Conservation (phyloP, 2,888 invertebrate species). For the Melipona bicolor region DNA sequence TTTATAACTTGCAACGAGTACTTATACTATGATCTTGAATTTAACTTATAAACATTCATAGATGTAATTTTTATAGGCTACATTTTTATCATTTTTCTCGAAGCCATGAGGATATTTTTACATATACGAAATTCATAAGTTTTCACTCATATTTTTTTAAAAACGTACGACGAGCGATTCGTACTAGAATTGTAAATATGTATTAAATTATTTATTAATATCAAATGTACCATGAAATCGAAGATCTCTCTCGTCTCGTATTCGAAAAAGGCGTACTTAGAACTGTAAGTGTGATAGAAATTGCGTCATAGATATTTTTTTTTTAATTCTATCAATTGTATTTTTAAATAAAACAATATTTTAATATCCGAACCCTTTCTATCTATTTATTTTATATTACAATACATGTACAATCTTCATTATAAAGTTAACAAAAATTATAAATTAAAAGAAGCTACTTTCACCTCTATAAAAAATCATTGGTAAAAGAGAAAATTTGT, state of each 20-base stretch:
- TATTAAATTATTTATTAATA: slow-evolving; percentile 64
- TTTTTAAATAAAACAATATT: slow-evolving; percentile 34
- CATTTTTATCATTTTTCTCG: not conserved
- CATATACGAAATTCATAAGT: slow-evolving; percentile 6
- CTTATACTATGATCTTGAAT: slow-evolving; percentile 13
- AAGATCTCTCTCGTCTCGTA: slow-evolving; percentile 46
- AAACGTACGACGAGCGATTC: slow-evolving; percentile 12
- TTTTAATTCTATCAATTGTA: slow-evolving; percentile 30
- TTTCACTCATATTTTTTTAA: slow-evolving; percentile 10
- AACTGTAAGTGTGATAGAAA: slow-evolving; percentile 18
- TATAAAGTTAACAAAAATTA: slow-evolving; percentile 4
- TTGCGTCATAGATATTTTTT: slow-evolving; percentile 6
- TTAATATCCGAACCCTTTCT: slow-evolving; percentile 1
- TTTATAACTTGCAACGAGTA: slow-evolving; percentile 23
- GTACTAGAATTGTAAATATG: slow-evolving; percentile 50
- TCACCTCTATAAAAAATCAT: not conserved
- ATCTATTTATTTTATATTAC: not conserved
- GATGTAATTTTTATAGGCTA: slow-evolving; percentile 3
- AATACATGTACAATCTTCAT: not conserved
- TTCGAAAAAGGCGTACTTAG: slow-evolving; percentile 14
- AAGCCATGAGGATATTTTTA: not conserved
- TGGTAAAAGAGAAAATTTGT: slow-evolving; percentile 22
- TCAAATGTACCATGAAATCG: slow-evolving; percentile 28
- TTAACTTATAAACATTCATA: not conserved
- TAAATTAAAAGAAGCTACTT: not conserved